phyloP scores from a whole-genome alignment of 2,888 invertebrate genomes.

The Ennomos erosarius region DNA sequence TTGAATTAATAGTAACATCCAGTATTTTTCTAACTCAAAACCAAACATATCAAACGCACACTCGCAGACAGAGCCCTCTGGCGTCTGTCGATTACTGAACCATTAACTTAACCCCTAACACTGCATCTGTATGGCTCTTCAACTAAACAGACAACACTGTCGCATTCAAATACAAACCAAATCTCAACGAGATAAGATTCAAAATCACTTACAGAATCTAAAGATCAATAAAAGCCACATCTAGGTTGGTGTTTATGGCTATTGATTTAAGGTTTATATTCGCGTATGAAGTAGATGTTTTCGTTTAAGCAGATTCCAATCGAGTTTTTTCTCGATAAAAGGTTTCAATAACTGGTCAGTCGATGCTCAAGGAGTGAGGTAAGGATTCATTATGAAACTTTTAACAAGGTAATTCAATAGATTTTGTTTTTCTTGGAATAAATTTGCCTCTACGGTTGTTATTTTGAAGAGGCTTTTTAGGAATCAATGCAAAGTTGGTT shows the following conservation, averaged over 20 bases:
- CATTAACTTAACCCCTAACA: conserved; percentile 67
- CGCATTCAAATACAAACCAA: conserved; percentile 44
- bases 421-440: conserved; percentile 33
- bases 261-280: background rate
- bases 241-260: background rate
- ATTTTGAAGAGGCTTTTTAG: conserved; percentile 29
- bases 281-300: conserved; percentile 34
- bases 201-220: conserved; percentile 8
- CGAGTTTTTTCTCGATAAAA: conserved; percentile 56
- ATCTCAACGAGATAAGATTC: conserved; percentile 24
- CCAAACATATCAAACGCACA: conserved; percentile 70
- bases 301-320: conserved; percentile 52
- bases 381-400: conserved; percentile 42
- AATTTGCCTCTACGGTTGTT: conserved; percentile 33
- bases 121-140: conserved; percentile 47
- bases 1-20: conserved; percentile 11
- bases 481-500: too few species aligned
- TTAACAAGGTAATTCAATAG: conserved; percentile 41
- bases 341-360: conserved; percentile 69
- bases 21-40: conserved; percentile 37
- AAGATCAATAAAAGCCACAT: conserved; percentile 7
- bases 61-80: conserved; percentile 48
- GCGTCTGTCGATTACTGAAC: conserved; percentile 72
- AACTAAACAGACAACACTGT: conserved; percentile 41
- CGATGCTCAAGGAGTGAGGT: conserved; percentile 38